Base-by-base conservation (phyloP, 1,140 invertebrate genomes). In the Helicoverpa armigera region DNA sequence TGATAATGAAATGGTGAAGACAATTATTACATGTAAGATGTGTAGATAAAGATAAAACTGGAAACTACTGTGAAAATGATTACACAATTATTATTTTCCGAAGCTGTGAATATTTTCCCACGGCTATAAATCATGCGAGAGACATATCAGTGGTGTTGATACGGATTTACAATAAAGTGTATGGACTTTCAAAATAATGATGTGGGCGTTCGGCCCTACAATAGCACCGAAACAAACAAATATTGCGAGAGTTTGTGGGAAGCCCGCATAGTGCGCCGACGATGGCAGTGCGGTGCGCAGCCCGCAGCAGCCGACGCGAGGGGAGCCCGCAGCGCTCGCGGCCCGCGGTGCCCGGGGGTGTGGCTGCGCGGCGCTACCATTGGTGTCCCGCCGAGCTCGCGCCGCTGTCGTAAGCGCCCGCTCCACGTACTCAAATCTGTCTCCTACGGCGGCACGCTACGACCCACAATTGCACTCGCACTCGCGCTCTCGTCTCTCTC, bases 171-270 rank as follows among this genome's bases (percentile, higher is more conserved):
- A 92, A 92, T 90, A 87, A 83, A 89, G 85, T 80, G 83, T 90
- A 90, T 90, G 89, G 88, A 91, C 88, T 88, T 93, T 89, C 85
- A 83, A 90, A 89, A 89, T 93, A 93, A 94, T 94, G 89, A 94
- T 94, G 93, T 94, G 93, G 93, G 93, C 86, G 93, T 90, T 90
- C 82, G 88, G 87, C 91, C 91, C 91, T 87, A 87, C 80, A 87
- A 89, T 84, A 85, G 67, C 79, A 88, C 84, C 75, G 88, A 87
- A 88, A 91, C 89, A 92, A 92, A 93, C 90, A 90, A 88, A 90
- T 90, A 88, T 88, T 85, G 86, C 84, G 82, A 87, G 85, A 87
- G 79, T 86, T 90, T 91, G 91, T 95, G 94, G 93, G 92, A 94
- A 95, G 94, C 94, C 90, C 90, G 91, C 91, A 94, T 91, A 90